A percentile compares a stretch with the other conserved stretches of the same genome.
Evolutionary conservation across 2,888 invertebrate genomes (phyloP).

Genomic region (Muschampia plurimacula): DNA sequence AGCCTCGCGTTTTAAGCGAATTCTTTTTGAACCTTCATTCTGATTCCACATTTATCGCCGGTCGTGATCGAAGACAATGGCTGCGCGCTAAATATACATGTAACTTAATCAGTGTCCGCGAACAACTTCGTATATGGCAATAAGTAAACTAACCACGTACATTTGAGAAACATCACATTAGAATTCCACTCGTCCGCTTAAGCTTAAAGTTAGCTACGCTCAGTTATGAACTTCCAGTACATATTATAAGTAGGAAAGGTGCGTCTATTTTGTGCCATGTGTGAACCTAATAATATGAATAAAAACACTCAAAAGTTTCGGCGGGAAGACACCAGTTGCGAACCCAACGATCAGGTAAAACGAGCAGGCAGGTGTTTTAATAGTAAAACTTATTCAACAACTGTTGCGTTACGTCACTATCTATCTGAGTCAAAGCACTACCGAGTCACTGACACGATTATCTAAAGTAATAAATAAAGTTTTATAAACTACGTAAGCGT

Average conservation of each 20-base stretch:
- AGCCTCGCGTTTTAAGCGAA: constrained; percentile 54
- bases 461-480: constrained; percentile 54
- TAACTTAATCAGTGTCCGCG: constrained; percentile 58
- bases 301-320: constrained; percentile 50
- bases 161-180: constrained; percentile 67
- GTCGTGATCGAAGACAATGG: constrained; percentile 69
- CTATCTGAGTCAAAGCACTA: constrained; percentile 54
- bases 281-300: constrained; percentile 6
- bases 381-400: constrained; percentile 53
- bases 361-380: constrained; percentile 69
- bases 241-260: constrained; percentile 30
- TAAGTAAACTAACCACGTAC: constrained; percentile 78
- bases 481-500: constrained; percentile 43
- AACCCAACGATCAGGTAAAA: constrained; percentile 50
- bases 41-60: constrained; percentile 63
- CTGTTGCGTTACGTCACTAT: constrained; percentile 57
- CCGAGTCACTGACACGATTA: constrained; percentile 49
- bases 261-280: constrained; percentile 25
- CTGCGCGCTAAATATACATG: constrained; percentile 71
- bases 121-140: constrained; percentile 69
- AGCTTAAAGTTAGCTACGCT: constrained; percentile 49
- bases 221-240: constrained; percentile 55
- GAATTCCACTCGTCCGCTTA: constrained; percentile 58
- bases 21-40: constrained; percentile 51
- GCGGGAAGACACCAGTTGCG: constrained; percentile 73